Base-by-base conservation (phyloP, 2,797 vertebrate genomes). In the Triplophysa yarkandensis region DNA sequence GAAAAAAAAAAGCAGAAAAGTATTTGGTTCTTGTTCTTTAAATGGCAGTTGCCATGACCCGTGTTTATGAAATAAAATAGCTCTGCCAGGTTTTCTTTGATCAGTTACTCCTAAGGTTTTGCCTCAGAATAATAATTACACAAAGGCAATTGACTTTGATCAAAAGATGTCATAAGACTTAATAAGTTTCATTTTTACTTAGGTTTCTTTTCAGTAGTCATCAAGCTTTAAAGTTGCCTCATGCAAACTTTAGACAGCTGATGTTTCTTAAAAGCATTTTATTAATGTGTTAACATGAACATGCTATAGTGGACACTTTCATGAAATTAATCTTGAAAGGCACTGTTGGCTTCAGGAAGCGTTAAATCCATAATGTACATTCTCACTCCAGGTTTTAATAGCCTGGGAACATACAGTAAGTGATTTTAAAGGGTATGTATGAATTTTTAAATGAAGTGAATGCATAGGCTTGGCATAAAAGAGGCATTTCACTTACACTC, bases 391-490 rank as follows among this genome's bases (percentile, higher is more conserved):
- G 44, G 63, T 79, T 77, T 77, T 79, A 80, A 80, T 74, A 83
- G 79, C 44, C 61, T 55, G 44, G 39, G 32, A 75, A 73, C 60
- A 78, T 81, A 63, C 68, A 76, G 62, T 80, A 78, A 83, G 77
- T 82, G 80, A 81, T 77, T 75, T 80, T 60, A 77, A 73, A 81
- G 76, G 73, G 79, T 72, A 57, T 43, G 39, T 72, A 83, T 85
- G 77, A 82, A 85, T 85, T 81, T 85, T 85, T 84, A 81, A 84
- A 75, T 81, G n/a, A 72, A 74, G 75, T 71, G 68, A 36, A 78
- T 77, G 58, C 46, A 79, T 39, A 76, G 48, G 68, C 43, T 46
- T 6, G 41, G 14, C 41, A 43, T 52, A 39, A 11, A 1, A 39
- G 6, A 48, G 7, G 46, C n/a, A 25, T 52, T 21, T 52, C 10